Percentiles rank a stretch among this genome's conserved stretches.
Evolutionary conservation across 2,888 invertebrate genomes (phyloP).

Genomic region (Abscondita cerata): DNA sequence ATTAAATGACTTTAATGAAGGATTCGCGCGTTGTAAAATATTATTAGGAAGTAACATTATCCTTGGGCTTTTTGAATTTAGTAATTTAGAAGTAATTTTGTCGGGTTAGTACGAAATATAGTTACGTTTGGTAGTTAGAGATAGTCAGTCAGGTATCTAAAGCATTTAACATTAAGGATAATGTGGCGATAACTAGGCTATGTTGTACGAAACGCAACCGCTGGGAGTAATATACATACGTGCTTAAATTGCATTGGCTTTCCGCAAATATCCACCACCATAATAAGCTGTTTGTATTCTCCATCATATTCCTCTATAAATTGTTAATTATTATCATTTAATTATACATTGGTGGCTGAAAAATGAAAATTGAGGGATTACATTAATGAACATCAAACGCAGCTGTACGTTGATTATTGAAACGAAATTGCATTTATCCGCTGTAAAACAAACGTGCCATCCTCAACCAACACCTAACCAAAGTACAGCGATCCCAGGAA

Average conservation of each 20-base stretch:
- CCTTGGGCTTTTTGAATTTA: not conserved
- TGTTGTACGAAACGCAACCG: constrained; percentile 32
- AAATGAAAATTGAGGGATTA: not conserved
- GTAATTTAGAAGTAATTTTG: constrained; percentile 20
- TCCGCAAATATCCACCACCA: constrained; percentile 41
- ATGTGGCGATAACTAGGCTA: constrained; percentile 35
- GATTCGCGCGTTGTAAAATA: constrained; percentile 13
- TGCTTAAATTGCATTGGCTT: constrained; percentile 44
- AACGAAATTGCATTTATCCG: constrained; percentile 12
- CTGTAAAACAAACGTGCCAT: constrained; percentile 2
- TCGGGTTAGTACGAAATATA: constrained; percentile 21
- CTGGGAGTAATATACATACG: constrained; percentile 40
- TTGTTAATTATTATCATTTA: constrained; percentile 18
- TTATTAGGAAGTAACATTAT: constrained; percentile 5
- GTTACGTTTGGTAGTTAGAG: constrained; percentile 30
- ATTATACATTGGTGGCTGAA: not conserved
- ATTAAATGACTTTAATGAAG: constrained; percentile 27
- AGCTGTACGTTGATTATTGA: constrained; percentile 4
- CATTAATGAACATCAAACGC: constrained; percentile 9
- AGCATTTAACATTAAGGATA: constrained; percentile 36
- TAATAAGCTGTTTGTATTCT: constrained; percentile 44
- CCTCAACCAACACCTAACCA: too few species aligned
- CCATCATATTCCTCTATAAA: constrained; percentile 41
- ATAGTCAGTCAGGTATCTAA: constrained; percentile 36
- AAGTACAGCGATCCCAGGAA: too few species aligned